Evolutionary conservation across 2,797 vertebrate species (phyloP), one percentile per base, ranked within the genome.

Genomic region (Smutsia temminckii): DNA sequence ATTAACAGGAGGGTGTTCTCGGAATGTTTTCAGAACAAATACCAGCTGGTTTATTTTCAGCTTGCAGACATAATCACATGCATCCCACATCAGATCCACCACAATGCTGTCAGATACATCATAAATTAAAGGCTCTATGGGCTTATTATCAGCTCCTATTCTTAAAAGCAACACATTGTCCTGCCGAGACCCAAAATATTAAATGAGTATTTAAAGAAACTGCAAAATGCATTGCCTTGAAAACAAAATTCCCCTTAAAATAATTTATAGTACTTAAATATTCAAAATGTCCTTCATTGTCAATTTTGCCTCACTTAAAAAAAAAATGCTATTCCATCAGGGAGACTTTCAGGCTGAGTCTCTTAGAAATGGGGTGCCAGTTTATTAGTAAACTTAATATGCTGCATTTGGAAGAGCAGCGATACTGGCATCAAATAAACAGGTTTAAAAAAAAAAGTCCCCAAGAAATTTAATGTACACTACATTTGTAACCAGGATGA

Each of bases 1-100:
- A 98, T 98, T 97, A 98, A 96, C 85, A 92, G 95, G 95, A 97
- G 96, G 91, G 94, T 98, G 96, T 98, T 97, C 96, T 98, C 95
- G 0, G 93, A 98, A 97, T 61, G 63, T 81, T 97, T 97, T 89
- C 96, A 97, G 97, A 98, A 98, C 96, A 98, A 98, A 98, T 97
- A 97, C 93, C 98, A 98, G 97, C 97, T 98, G 98, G 93, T 98
- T 98, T 98, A 96, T 97, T 98, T 96, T 97, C 95, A 96, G 96
- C 80, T 96, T 90, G 68, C 88, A 97, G 96, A 96, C 91, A 97
- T 91, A 97, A 96, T 97, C 97, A 89, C 78, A 97, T 75, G 96
- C 95, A 97, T 95, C 95, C 97, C 96, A 95, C 95, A 69, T 85
- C 93, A 87, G 89, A 97, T 93, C 95, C 93, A 94, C 92, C 78